phyloP scores from a whole-genome alignment of 2,888 invertebrate genomes.

The Crioceris asparagi region DNA sequence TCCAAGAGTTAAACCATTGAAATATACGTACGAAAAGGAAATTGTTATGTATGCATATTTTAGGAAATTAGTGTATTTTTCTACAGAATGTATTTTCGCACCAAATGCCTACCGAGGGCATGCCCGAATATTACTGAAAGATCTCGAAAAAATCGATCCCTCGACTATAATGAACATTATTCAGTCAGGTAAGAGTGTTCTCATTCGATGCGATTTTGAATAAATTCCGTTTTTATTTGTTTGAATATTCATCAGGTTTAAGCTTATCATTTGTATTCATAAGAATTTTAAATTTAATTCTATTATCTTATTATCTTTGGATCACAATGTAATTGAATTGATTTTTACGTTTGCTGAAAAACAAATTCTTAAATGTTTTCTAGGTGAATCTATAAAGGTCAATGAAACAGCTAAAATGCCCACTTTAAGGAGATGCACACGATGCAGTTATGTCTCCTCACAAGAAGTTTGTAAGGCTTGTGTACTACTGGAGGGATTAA shows the following conservation, averaged over 20 bases:
- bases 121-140: conserved; percentile 82
- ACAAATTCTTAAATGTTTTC: conserved; percentile 23
- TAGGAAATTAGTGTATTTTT: conserved; percentile 92
- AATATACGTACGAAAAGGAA: conserved; percentile 97
- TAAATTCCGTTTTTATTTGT: too few species aligned
- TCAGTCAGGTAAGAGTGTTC: conserved; percentile 58
- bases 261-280: too few species aligned
- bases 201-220: neutral
- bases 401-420: conserved; percentile 77
- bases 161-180: conserved; percentile 88
- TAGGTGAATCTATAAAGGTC: conserved; percentile 75
- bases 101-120: conserved; percentile 96
- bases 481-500: conserved; percentile 87
- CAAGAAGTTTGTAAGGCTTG: conserved; percentile 96
- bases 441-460: conserved; percentile 87
- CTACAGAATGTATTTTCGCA: conserved; percentile 97
- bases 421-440: conserved; percentile 62
- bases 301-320: neutral
- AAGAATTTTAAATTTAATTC: too few species aligned
- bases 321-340: too few species aligned
- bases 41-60: conserved; percentile 99
- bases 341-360: neutral
- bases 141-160: conserved; percentile 88
- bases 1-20: conserved; percentile 89
- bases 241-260: too few species aligned